phyloP scores from a whole-genome alignment of 2,888 invertebrate species.

The Cheilosia pagana region DNA sequence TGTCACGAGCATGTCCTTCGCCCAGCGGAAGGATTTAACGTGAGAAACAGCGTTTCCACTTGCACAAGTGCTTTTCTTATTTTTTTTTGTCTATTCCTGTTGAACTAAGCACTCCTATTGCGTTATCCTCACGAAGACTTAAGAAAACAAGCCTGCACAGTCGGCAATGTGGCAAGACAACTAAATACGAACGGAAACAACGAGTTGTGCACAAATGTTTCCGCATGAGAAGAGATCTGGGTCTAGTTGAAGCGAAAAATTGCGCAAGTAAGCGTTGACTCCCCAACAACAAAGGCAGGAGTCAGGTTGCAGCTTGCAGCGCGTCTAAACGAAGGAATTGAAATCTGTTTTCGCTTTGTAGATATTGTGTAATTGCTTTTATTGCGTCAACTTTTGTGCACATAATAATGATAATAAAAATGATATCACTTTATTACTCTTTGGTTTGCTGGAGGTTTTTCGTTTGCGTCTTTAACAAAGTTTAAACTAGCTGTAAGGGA shows the following conservation, averaged over 20 bases:
- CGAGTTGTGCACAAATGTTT: conserved; percentile 17
- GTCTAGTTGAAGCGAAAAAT: neutral
- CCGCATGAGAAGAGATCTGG: conserved; percentile 1
- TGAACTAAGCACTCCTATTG: conserved; percentile 17
- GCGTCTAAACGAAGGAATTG: neutral
- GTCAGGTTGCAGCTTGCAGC: conserved; percentile 7
- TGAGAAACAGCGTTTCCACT: conserved; percentile 22
- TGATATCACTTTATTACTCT: conserved; percentile 10
- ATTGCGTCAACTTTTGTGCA: conserved; percentile 33
- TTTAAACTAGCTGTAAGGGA: no score
- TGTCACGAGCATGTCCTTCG: conserved; percentile 45
- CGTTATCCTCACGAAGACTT: conserved; percentile 40
- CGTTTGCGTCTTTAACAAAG: neutral
- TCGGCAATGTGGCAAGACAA: neutral
- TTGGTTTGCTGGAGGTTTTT: neutral
- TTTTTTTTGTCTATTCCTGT: neutral
- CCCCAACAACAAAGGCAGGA: neutral
- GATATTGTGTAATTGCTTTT: conserved; percentile 33
- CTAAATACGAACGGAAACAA: conserved; percentile 15
- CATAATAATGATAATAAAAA: conserved; percentile 38
- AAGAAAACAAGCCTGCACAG: neutral
- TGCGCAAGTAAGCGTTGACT: conserved; percentile 4
- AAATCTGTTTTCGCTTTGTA: conserved; percentile 17
- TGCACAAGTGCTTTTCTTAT: conserved; percentile 3
- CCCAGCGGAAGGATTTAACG: conserved; percentile 30